Base-by-base conservation (phyloP, 30 jellyfish, hydroid and myxozoan species). In the Mastigias papua region DNA sequence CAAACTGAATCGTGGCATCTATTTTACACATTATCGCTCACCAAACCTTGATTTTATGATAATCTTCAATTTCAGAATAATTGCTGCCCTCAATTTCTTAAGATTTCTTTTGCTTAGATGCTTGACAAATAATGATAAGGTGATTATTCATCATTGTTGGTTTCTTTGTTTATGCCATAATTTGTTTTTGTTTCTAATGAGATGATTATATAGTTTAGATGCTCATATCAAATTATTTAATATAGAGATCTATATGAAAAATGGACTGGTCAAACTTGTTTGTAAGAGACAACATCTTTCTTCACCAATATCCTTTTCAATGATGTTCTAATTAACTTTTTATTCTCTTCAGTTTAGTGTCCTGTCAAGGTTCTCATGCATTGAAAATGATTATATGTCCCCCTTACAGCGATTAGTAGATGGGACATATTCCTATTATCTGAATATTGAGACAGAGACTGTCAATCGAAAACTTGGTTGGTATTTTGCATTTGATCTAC, bases 1-100 rank as follows among this genome's bases (percentile, higher is more conserved):
- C n/a, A n/a, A n/a, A n/a, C n/a, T n/a, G n/a, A n/a, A n/a, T n/a
- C n/a, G n/a, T n/a, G n/a, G n/a, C 13, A 42, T 42, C 13, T 42
- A 8, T 15, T 15, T 42, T 42, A 8, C 54, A 4, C 54, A 4
- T 42, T 42, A 4, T 42, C 13, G 54, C 54, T 15, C 7, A 15
- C 13, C 13, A 4, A 4, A 8, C 7, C 54, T 42, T 42, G 13
- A 42, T 42, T 42, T 42, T 42, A 42, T 42, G 54, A 42, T 0
- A 42, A n/a, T n/a, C n/a, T 76, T 50, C n/a, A 16, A 5, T 67
- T 67, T 42, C 63, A 81, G 91, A 34, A 27, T 81, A 1, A 63
- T 81, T 28, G 84, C 91, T 65, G 72, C 91, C 13, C 54, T 81
- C 77, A 81, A 81, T 31, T 46, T 66, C 25, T 46, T 81, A 26